These are phyloP conservation scores for Metopolophium dirhodum DNA, from an alignment of 1,140 invertebrate species.

Conservation along the genomic window DNA sequence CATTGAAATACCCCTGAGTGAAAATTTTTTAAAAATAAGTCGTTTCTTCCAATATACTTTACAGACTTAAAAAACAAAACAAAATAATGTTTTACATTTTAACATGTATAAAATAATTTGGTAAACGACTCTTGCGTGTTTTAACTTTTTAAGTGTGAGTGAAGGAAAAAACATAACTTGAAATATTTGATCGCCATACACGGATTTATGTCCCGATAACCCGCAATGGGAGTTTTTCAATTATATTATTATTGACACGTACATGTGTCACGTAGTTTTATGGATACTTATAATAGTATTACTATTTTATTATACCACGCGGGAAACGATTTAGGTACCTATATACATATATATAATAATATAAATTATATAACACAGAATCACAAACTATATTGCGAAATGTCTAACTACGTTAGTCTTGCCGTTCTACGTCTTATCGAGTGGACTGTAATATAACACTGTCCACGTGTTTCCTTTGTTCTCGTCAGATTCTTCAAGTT, in stretches of 20 bases:
- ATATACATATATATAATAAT: too few relatives aligned
- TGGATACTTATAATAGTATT: neutral
- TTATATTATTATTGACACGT: neutral
- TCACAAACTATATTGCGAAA: too few relatives aligned
- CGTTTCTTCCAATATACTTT: neutral
- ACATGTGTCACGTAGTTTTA: neutral
- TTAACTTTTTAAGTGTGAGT: neutral
- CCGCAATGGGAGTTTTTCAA: neutral
- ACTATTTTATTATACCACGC: neutral
- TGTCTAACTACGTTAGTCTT: too few relatives aligned
- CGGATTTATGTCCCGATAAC: neutral
- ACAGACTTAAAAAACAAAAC: neutral
- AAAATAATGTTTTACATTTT: neutral
- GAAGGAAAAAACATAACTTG: neutral
- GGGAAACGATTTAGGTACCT: neutral
- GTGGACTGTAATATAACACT: too few relatives aligned
- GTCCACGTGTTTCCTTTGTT: too few relatives aligned
- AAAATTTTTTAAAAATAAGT: neutral
- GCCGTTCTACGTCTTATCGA: too few relatives aligned
- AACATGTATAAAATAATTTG: neutral
- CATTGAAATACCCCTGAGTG: neutral
- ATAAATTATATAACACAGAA: too few relatives aligned
- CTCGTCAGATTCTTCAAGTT: too few relatives aligned
- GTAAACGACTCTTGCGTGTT: neutral
- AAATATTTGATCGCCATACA: neutral